Evolutionary conservation across 1,140 invertebrate species (phyloP), one percentile per base, ranked within the genome.

Genomic region (Drosophila mojavensis): DNA sequence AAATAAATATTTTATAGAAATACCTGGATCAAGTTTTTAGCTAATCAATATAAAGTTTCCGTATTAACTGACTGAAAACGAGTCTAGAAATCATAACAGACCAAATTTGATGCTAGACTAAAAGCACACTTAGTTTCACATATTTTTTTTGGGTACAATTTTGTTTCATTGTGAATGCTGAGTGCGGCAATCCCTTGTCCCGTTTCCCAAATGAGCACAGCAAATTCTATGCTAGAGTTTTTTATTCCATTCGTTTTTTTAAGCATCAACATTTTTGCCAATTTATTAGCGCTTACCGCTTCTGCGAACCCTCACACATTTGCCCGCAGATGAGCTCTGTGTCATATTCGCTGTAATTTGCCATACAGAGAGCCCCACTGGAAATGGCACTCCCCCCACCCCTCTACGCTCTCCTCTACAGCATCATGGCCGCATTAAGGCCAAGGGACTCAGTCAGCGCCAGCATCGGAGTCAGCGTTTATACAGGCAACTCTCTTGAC

Each of bases 231-330:
- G 28, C 28, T 5, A 3, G 28, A 30, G 17, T 62, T 64, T 39
- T 56, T 66, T 47, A 24, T 69, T 50, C 54, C 30, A 53, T 13
- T 47, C 1, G 17, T 54, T 20, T 64, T 20, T 50, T 71, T 24
- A 24, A 33, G 33, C 61, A 62, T 6, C 71, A 63, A 64, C 73
- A 55, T 55, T 70, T 81, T 81, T 88, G 83, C 79, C 82, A 88
- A 88, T 79, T 88, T 79, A 86, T 88, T 82, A 67, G 60, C 59
- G 58, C 56, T 41, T 26, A 24, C 45, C 39, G 20, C 69, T 41
- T 17, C 20, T 10, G 5, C 48, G 17, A 45, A 4, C 47, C 4
- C n/a, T 20, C 17, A 20, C n/a, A 33, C n/a, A 17, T 26, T 20
- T 17, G 43, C n/a, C 43, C 43, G 15, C 43, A 7, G 41, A n/a